phyloP scores from a whole-genome alignment of 2,888 invertebrate species.

The Drosophila helvetica region DNA sequence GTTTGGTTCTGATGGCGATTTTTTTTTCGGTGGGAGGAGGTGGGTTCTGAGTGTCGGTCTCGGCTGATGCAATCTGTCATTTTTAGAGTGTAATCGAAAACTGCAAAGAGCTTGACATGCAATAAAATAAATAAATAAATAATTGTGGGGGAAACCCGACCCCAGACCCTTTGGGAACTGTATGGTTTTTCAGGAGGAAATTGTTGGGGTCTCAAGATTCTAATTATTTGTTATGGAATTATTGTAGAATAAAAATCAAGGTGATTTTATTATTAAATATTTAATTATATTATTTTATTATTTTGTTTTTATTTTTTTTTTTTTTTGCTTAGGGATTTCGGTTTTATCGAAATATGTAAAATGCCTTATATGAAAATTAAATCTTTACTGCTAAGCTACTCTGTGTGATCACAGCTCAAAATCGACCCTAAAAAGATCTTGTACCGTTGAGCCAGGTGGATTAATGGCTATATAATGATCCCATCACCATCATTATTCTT shows the following conservation, averaged over 20 bases:
- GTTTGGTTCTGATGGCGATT: background rate
- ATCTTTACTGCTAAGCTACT: background rate
- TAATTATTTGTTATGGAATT: too few species aligned
- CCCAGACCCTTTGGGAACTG: background rate
- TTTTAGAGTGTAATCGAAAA: constrained; percentile 27
- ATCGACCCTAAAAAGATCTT: too few species aligned
- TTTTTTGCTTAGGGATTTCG: too few species aligned
- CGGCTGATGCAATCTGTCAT: constrained; percentile 62
- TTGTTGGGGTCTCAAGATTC: too few species aligned
- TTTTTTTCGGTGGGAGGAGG: background rate
- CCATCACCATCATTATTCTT: background rate
- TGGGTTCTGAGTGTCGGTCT: background rate
- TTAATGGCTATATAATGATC: background rate
- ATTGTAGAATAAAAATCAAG: too few species aligned
- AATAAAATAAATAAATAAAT: constrained; percentile 4
- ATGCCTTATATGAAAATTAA: too few species aligned
- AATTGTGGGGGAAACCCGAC: background rate
- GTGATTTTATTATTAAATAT: too few species aligned
- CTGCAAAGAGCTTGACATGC: constrained; percentile 1
- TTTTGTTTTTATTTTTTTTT: too few species aligned
- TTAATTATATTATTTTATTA: too few species aligned
- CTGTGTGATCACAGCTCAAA: background rate
- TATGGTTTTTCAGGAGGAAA: too few species aligned
- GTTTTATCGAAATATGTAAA: too few species aligned
- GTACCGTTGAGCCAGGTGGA: too few species aligned